Conservation (phyloP, 2,797 vertebrate species). For the Mionectes olivaceus region DNA sequence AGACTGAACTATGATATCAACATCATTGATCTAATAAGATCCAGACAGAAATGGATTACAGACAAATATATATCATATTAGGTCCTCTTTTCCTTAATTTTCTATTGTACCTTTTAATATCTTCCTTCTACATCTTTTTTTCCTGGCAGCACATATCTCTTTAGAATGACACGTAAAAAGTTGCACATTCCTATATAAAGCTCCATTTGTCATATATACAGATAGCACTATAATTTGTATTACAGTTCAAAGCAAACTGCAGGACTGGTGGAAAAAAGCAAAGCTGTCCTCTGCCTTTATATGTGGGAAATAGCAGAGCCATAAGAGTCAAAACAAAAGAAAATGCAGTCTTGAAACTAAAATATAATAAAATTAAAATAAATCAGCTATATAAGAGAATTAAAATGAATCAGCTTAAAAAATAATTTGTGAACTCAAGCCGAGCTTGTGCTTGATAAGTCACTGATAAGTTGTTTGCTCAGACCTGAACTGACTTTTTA, state of each 20-base stretch:
- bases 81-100: background rate
- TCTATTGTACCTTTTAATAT: background rate
- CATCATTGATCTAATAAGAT: background rate
- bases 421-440: background rate
- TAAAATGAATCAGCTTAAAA: background rate
- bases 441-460: background rate
- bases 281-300: background rate
- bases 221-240: background rate
- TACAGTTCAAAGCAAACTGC: background rate
- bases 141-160: background rate
- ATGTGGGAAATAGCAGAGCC: background rate
- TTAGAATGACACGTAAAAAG: background rate
- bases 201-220: background rate
- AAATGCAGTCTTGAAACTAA: background rate
- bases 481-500: background rate
- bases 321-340: background rate
- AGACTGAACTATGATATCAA: background rate
- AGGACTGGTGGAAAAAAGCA: background rate
- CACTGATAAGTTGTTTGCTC: background rate
- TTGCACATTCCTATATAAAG: background rate
- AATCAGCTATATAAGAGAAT: too few species aligned
- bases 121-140: background rate
- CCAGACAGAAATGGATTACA: background rate
- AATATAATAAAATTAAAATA: too few species aligned
- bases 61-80: background rate